Conservation (phyloP, 1,140 invertebrate genomes). For the Steinernema feltiae region DNA sequence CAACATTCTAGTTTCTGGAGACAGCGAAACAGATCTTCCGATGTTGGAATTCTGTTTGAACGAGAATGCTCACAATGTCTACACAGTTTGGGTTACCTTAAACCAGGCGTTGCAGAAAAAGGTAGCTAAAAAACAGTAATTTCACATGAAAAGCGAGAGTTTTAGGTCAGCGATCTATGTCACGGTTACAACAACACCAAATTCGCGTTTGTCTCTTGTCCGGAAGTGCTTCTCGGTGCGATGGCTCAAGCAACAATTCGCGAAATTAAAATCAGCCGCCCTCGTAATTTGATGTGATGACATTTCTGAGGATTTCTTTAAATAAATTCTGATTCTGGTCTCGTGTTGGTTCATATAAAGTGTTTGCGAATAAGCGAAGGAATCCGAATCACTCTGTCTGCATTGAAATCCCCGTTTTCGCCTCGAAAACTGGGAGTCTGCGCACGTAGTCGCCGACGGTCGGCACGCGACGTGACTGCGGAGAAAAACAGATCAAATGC, state of each 20-base stretch:
- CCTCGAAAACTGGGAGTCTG: no score
- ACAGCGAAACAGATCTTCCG: constrained; percentile 37
- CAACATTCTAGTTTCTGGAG: constrained; percentile 39
- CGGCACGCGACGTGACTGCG: no score
- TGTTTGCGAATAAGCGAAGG: no score
- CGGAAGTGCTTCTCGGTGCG: constrained; percentile 38
- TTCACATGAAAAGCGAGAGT: background rate
- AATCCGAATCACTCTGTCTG: no score
- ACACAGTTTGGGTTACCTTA: constrained; percentile 37
- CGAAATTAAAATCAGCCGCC: constrained; percentile 26
- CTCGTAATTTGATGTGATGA: constrained; percentile 8
- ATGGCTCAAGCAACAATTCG: constrained; percentile 44
- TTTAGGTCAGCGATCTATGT: constrained; percentile 32
- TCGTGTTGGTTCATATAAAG: no score
- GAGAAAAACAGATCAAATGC: no score
- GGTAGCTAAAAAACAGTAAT: constrained; percentile 17
- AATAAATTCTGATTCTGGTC: no score
- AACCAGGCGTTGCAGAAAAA: constrained; percentile 30
- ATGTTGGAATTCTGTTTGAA: constrained; percentile 37
- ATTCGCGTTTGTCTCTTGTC: constrained; percentile 37
- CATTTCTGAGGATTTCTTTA: no score
- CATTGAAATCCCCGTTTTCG: no score
- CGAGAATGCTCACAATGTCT: constrained; percentile 30
- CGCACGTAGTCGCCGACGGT: no score
- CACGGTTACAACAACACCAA: constrained; percentile 28